phyloP scores from a whole-genome alignment of 2,888 invertebrate species.

The Glyphotaelius pellucidus region DNA sequence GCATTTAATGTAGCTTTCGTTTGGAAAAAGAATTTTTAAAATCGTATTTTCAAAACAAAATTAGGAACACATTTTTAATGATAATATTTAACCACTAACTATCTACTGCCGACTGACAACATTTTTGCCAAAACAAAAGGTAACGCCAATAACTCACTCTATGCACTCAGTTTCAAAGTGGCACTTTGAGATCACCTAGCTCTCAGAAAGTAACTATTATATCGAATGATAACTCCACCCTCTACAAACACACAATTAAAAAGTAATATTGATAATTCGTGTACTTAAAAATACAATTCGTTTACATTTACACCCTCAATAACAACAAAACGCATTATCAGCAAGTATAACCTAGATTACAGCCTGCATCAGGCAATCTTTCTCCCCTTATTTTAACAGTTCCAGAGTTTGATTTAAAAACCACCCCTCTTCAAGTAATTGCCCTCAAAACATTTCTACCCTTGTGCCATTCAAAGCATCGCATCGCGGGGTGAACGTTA shows the following conservation, averaged over 20 bases:
- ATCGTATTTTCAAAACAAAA: too few species aligned
- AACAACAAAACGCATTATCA: neutral
- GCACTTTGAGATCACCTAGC: too few species aligned
- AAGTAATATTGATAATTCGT: neutral
- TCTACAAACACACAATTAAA: neutral
- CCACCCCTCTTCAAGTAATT: slow-evolving; percentile 28
- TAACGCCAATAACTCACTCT: too few species aligned
- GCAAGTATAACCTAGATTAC: neutral
- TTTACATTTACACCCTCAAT: neutral
- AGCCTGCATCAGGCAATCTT: neutral
- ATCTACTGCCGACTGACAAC: too few species aligned
- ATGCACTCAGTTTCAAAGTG: too few species aligned
- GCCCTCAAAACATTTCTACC: slow-evolving; percentile 36
- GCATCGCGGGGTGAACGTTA: slow-evolving; percentile 1
- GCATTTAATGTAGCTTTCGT: too few species aligned
- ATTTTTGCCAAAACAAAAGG: too few species aligned
- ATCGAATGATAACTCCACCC: neutral
- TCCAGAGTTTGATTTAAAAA: slow-evolving; percentile 26
- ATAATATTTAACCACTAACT: too few species aligned
- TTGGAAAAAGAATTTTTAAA: too few species aligned
- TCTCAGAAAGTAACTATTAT: too few species aligned
- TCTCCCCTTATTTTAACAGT: neutral
- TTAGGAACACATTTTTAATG: too few species aligned
- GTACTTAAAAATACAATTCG: neutral
- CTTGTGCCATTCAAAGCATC: slow-evolving; percentile 8